Evolutionary conservation across 2,888 invertebrate genomes (phyloP).

Genomic region (Odontocerum albicorne): DNA sequence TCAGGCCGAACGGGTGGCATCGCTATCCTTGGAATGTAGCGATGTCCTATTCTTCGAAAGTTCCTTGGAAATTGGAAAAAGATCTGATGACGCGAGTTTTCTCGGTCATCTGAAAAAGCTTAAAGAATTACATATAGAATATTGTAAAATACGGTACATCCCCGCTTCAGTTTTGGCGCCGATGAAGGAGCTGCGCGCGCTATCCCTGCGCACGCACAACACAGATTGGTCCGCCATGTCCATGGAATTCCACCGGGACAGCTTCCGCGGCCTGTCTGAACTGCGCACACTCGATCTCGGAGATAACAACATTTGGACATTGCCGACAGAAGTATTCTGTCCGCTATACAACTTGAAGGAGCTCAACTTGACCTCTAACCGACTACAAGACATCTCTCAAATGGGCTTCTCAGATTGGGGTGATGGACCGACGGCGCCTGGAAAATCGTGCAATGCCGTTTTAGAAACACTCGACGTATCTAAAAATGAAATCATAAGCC

Average conservation of each 20-base stretch:
- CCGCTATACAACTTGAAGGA: constrained; percentile 67
- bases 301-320: constrained; percentile 76
- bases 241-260: constrained; percentile 71
- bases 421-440: constrained; percentile 65
- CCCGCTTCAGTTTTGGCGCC: constrained; percentile 70
- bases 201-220: constrained; percentile 74
- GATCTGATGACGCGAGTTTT: constrained; percentile 59
- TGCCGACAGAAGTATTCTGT: constrained; percentile 73
- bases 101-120: constrained; percentile 65
- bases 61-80: constrained; percentile 60
- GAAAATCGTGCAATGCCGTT: constrained; percentile 69
- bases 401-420: constrained; percentile 76
- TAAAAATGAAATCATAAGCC: constrained; percentile 68
- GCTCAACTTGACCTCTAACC: constrained; percentile 75
- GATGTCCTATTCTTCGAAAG: constrained; percentile 74
- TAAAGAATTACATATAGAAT: constrained; percentile 69
- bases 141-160: constrained; percentile 75
- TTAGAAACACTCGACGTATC: constrained; percentile 74
- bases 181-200: constrained; percentile 64
- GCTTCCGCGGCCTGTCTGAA: constrained; percentile 68
- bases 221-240: constrained; percentile 81
- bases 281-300: constrained; percentile 69
- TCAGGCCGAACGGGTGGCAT: constrained; percentile 70
- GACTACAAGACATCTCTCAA: constrained; percentile 75
- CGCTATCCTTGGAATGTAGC: constrained; percentile 69